These are phyloP conservation scores for Rhaphigaster nebulosa DNA, from an alignment of 2,888 invertebrate species.

Conservation along the genomic window DNA sequence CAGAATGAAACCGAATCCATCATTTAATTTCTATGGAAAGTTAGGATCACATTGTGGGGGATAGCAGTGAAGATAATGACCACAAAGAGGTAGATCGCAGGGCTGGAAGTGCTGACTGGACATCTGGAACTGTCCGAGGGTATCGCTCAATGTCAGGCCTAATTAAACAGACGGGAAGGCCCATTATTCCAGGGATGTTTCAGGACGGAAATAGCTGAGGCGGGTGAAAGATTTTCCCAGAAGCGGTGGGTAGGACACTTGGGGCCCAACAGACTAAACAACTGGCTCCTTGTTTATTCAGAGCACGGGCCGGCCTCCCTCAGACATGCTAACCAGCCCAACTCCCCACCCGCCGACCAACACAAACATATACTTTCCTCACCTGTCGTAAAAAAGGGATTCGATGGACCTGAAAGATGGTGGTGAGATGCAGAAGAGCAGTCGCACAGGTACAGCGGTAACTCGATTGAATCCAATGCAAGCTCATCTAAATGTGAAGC, in stretches of 20 bases:
- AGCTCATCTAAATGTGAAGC: neutral
- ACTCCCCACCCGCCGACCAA: neutral
- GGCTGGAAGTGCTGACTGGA: neutral
- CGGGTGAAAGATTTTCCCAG: neutral
- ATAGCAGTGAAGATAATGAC: neutral
- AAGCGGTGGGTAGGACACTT: neutral
- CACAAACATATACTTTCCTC: slow-evolving; percentile 11
- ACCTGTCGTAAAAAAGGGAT: slow-evolving; percentile 26
- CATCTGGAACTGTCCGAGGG: neutral
- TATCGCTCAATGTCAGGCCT: neutral
- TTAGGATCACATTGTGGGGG: neutral
- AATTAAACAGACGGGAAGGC: neutral
- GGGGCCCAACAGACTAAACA: neutral
- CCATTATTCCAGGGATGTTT: neutral
- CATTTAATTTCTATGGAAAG: neutral
- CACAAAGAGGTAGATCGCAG: neutral
- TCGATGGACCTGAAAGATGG: neutral
- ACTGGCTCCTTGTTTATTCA: neutral
- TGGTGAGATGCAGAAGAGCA: neutral
- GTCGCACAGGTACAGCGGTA: neutral
- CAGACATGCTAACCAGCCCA: slow-evolving; percentile 18
- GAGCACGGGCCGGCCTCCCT: slow-evolving; percentile 19
- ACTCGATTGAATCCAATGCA: neutral
- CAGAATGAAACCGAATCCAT: neutral
- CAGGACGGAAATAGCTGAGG: neutral